These are phyloP conservation scores for Forbesichthys agassizii DNA, from an alignment of 2,113 vertebrate species.

Conservation along the genomic window DNA sequence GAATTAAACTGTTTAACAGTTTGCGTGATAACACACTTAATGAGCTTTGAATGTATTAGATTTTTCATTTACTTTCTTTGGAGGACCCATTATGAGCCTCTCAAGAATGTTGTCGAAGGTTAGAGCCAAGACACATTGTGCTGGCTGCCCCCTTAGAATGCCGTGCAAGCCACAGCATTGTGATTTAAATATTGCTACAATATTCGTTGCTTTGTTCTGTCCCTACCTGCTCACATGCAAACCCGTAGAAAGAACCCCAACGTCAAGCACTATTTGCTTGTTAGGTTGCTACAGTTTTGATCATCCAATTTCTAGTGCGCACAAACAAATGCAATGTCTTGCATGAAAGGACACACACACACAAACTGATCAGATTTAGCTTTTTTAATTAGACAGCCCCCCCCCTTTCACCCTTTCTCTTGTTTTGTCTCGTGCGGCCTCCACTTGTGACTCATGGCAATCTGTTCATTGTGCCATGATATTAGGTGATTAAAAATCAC, in stretches of 20 bases:
- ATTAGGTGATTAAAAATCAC: slow-evolving; percentile 78
- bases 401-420: slow-evolving; percentile 31
- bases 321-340: neutral
- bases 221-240: slow-evolving; percentile 3
- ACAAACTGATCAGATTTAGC: slow-evolving; percentile 40
- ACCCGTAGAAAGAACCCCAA: neutral
- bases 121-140: too few relatives aligned
- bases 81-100: too few relatives aligned
- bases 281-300: neutral
- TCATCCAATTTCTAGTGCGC: neutral
- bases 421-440: slow-evolving; percentile 58
- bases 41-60: too few relatives aligned
- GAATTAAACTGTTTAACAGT: too few relatives aligned
- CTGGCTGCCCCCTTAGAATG: too few relatives aligned
- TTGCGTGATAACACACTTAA: too few relatives aligned
- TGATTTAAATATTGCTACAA: neutral
- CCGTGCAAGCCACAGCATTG: too few relatives aligned
- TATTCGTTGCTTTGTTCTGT: neutral
- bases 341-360: neutral
- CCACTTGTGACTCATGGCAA: slow-evolving; percentile 56
- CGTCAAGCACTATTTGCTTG: neutral
- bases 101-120: too few relatives aligned
- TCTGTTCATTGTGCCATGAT: slow-evolving; percentile 74
- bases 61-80: too few relatives aligned
- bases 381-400: slow-evolving; percentile 60